Conservation (phyloP, 2,797 vertebrate species). For the Hyperoplus immaculatus region DNA sequence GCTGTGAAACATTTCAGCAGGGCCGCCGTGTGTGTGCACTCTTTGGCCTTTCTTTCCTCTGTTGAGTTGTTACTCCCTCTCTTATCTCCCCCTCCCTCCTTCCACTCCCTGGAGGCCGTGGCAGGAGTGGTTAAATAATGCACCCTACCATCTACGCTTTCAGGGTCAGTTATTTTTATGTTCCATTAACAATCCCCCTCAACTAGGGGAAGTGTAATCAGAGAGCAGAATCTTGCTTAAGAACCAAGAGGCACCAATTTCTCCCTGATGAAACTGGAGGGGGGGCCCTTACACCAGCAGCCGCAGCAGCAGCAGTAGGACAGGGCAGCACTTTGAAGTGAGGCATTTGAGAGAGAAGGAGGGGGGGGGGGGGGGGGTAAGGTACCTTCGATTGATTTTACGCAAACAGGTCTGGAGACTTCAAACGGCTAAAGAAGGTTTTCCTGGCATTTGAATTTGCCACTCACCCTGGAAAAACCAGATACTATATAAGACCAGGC, state of each 20-base stretch:
- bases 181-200: slow-evolving; percentile 67
- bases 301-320: slow-evolving; percentile 56
- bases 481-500: slow-evolving; percentile 57
- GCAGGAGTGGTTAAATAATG: slow-evolving; percentile 69
- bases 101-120: slow-evolving; percentile 37
- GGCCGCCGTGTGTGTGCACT: background rate
- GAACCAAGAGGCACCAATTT: slow-evolving; percentile 60
- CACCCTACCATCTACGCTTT: slow-evolving; percentile 67
- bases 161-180: slow-evolving; percentile 77
- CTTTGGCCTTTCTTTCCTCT: slow-evolving; percentile 6
- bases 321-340: slow-evolving; percentile 79
- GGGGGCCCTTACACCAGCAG: background rate
- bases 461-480: slow-evolving; percentile 55
- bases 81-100: slow-evolving; percentile 18
- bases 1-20: slow-evolving; percentile 32
- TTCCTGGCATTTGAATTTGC: slow-evolving; percentile 76
- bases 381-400: slow-evolving; percentile 80
- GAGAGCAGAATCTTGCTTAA: slow-evolving; percentile 65
- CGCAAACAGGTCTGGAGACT: slow-evolving; percentile 79
- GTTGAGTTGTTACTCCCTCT: slow-evolving; percentile 30
- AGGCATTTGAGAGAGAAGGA: slow-evolving; percentile 50
- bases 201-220: slow-evolving; percentile 67
- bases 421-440: slow-evolving; percentile 79
- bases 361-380: background rate
- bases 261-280: slow-evolving; percentile 65